A percentile compares a stretch with the other conserved stretches of the same genome.
phyloP scores from a whole-genome alignment of 2,113 vertebrate species.

The Pseudonaja textilis region DNA sequence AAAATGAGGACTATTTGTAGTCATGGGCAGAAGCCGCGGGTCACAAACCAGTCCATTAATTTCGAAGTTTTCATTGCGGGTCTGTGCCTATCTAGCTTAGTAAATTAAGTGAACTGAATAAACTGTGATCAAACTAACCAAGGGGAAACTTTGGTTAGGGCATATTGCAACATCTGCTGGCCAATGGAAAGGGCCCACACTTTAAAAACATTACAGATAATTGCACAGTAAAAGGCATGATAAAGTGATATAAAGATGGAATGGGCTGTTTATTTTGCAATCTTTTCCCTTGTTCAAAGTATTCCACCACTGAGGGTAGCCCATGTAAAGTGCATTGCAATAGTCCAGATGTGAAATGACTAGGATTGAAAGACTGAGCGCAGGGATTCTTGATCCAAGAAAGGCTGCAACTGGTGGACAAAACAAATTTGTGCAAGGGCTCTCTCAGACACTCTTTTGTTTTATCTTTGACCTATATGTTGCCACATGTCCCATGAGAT shows the following conservation, averaged over 20 bases:
- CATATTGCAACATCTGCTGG: not conserved
- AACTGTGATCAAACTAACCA: not conserved
- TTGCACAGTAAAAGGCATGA: not conserved
- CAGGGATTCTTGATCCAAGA: not conserved
- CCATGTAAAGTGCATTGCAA: not conserved
- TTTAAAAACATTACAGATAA: not conserved
- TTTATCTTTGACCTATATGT: not conserved
- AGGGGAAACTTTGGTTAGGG: too few species aligned
- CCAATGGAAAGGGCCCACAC: not conserved
- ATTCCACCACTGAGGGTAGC: too few species aligned
- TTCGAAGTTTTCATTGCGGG: not conserved
- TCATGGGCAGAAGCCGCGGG: too few species aligned
- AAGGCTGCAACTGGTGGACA: not conserved
- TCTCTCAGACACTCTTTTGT: not conserved
- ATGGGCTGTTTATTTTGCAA: not conserved
- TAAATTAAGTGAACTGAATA: not conserved
- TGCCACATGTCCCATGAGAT: not conserved
- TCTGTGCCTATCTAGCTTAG: not conserved
- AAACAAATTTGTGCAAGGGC: not conserved
- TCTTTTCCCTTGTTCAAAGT: too few species aligned
- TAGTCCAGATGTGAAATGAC: not conserved
- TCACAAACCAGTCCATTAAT: not conserved
- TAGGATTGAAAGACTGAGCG: not conserved
- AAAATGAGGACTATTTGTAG: too few species aligned
- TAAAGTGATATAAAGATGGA: not conserved